Evolutionary conservation across 2,113 vertebrate species (phyloP).

Genomic region (Tragelaphus buxtoni): DNA sequence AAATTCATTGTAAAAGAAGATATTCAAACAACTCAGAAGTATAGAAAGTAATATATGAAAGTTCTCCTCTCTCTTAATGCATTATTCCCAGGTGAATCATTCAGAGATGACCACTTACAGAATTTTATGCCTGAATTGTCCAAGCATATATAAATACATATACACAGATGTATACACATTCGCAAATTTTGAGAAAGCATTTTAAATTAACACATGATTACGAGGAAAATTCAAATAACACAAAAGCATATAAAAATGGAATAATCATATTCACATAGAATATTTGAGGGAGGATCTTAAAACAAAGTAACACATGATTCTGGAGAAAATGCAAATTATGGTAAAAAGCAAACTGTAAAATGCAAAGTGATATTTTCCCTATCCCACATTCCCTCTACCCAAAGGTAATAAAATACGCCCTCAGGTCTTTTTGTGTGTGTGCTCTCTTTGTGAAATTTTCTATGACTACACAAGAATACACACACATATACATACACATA

Average conservation of each 20-base stretch:
- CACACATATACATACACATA: neutral
- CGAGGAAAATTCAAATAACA: conserved; percentile 28
- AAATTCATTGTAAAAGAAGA: neutral
- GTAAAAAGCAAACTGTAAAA: neutral
- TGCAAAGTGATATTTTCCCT: neutral
- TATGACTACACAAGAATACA: neutral
- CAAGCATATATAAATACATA: neutral
- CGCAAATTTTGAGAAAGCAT: neutral
- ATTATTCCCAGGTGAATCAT: neutral
- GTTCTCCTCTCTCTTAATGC: neutral
- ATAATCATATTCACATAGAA: conserved; percentile 2
- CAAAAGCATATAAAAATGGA: neutral
- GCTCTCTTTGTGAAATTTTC: neutral
- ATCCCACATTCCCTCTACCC: neutral
- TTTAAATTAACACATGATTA: conserved; percentile 24
- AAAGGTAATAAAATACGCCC: neutral
- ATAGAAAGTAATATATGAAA: conserved; percentile 24
- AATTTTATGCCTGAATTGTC: neutral
- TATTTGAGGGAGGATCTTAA: neutral
- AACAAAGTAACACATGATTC: conserved; percentile 23
- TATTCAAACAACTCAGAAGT: neutral
- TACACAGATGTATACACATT: neutral
- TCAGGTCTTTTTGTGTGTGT: neutral
- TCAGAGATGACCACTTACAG: neutral
- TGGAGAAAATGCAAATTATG: neutral